Base-by-base conservation (phyloP, 2,797 vertebrate genomes). In the Malurus splendens region DNA sequence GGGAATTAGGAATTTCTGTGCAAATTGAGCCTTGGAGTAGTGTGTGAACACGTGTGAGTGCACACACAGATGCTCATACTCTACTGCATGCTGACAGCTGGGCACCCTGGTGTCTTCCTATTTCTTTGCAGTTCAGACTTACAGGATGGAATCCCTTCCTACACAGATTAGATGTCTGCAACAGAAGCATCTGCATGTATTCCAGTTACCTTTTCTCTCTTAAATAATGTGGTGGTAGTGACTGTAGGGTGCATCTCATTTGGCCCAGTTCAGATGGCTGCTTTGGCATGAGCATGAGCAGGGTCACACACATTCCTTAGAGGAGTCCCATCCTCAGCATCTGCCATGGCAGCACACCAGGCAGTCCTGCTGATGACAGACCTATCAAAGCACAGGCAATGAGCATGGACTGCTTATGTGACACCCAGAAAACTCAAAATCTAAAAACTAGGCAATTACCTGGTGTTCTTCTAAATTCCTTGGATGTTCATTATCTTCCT, bases 1-100 rank as follows among this genome's bases (percentile, higher is more conserved):
- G 33, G 27, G 15, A 32, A 51, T 52, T 73, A 55, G 54, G 41
- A 28, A 80, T 68, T 90, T 84, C 61, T 66, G 9, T n/a, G 71
- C 66, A 44, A 33, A 74, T 18, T 20, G 33, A 72, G 23, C 45
- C 66, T 52, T 24, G 41, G 47, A 80, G n/a, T 6, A 8, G 17
- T 1, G 0, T 60, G 47, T 79, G 62, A 73, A 33, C 18, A 18
- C 5, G 16, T 4, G 0, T 70, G 33, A 64, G 16, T 7, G 1
- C 33, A 18, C 33, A 27, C 3, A 4, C 1, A 45, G 38, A n/a
- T 65, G 47, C 67, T 82, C 38, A 2, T 44, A 4, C 54, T 61
- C 60, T 22, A 7, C 30, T 45, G 32, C 17, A 18, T 32, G 3
- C 74, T 90, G 56, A 24, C 52, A 61, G 1, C 18, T 41, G 11